Percentiles rank a stretch among this genome's conserved stretches.
These are phyloP conservation scores for Pseudopipra pipra DNA, from an alignment of 2,113 vertebrate genomes.

Conservation along the genomic window DNA sequence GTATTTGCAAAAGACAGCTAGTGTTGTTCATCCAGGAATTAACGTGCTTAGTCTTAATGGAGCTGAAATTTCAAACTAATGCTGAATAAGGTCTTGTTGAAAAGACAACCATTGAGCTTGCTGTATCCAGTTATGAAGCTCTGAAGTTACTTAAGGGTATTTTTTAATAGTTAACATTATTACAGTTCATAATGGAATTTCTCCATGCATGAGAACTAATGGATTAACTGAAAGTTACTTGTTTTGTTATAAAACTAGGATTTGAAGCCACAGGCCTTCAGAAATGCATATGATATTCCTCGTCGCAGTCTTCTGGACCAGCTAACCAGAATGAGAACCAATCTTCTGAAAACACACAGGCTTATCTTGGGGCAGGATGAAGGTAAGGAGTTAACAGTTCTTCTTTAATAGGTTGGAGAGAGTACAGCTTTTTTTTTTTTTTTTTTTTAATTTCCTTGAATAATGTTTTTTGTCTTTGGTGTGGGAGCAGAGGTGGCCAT, in stretches of 20 bases:
- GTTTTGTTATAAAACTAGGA: constrained; percentile 69
- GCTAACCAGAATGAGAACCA: constrained; percentile 83
- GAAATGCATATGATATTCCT: constrained; percentile 85
- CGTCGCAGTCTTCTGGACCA: constrained; percentile 80
- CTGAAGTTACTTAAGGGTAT: neutral
- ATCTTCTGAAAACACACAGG: constrained; percentile 79
- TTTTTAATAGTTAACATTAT: neutral
- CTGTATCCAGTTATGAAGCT: neutral
- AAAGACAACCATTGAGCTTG: neutral
- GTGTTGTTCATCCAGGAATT: neutral
- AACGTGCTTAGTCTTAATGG: neutral
- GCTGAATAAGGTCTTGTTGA: neutral
- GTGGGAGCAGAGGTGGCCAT: neutral
- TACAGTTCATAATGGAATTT: neutral
- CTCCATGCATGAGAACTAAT: neutral
- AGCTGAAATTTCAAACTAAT: neutral
- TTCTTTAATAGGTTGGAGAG: neutral
- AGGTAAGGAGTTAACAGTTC: constrained; percentile 62
- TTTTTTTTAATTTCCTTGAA: neutral
- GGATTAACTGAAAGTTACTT: neutral
- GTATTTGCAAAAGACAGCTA: neutral
- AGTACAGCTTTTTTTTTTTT: neutral
- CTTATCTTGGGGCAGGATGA: constrained; percentile 80
- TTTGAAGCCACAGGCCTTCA: constrained; percentile 80
- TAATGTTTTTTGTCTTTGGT: neutral